Base-by-base conservation (phyloP, 1,140 invertebrate species). In the Eumaeus atala region DNA sequence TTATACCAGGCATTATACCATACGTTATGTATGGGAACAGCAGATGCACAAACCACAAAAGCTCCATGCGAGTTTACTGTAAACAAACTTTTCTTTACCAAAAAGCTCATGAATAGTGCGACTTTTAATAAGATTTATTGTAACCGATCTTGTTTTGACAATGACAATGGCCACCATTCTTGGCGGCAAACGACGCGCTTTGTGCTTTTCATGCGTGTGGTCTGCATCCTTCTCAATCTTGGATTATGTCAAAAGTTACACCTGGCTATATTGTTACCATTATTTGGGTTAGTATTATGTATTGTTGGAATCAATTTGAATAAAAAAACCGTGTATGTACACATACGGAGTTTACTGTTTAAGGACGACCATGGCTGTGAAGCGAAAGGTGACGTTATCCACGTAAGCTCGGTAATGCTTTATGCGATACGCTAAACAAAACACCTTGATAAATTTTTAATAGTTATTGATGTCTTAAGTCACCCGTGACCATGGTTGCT, bases 51-150 rank as follows among this genome's bases (percentile, higher is more conserved):
- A 57, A 61, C 58, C 58, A 77, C 72, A 81, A 78, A 72, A 68
- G 28, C 18, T 33, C 64, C 64, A 64, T 59, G 21, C 53, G 62
- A 48, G 62, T 64, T 65, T 67, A 70, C 68, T 69, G 70, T 74
- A 78, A 78, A 75, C 74, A 81, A 61, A 56, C 67, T 70, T 75
- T 64, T 59, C 56, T 56, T 64, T 70, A 72, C 72, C 68, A 74
- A 67, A 57, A 57, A 57, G 56, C 40, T 48, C 28, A 66, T 74
- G 75, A 78, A 81, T 81, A 67, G 69, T 67, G 67, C 64, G 65
- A 66, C 67, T 61, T 80, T 74, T 81, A 84, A 84, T 84, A 84
- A 84, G 80, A 84, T 84, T 84, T 84, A 84, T 84, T 84, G 80
- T 81, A 84, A 84, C 77, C 63, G 77, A 84, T 84, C 80, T 70